Evolutionary conservation across 2,113 vertebrate genomes (phyloP).

Genomic region (Nothoprocta pentlandii): DNA sequence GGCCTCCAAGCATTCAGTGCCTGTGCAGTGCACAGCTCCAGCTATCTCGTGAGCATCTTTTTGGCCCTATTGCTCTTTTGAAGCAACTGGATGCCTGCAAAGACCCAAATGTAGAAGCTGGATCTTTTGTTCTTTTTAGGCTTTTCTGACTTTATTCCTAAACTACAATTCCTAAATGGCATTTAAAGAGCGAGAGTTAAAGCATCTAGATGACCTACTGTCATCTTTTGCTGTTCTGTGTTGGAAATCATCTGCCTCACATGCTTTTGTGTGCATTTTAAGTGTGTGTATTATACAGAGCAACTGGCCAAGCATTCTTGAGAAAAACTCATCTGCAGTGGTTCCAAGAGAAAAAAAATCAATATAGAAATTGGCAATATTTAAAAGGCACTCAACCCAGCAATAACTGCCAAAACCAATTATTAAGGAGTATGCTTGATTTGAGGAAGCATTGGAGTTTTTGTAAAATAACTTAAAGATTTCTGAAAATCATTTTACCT

Average conservation of each 20-base stretch:
- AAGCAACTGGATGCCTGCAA: not conserved
- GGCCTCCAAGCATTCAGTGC: not conserved
- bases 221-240: not conserved
- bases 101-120: not conserved
- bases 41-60: not conserved
- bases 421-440: not conserved
- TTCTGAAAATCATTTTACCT: not conserved
- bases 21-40: not conserved
- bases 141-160: not conserved
- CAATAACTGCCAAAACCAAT: not conserved
- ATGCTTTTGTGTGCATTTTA: not conserved
- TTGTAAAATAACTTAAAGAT: not conserved
- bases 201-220: not conserved
- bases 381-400: not conserved
- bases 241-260: not conserved
- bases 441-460: not conserved
- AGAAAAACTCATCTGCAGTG: not conserved
- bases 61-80: not conserved
- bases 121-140: not conserved
- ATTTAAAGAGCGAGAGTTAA: not conserved
- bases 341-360: not conserved
- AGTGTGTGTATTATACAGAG: rapidly evolving
- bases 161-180: not conserved
- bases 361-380: not conserved
- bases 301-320: not conserved